Base-by-base conservation (phyloP, 2,113 vertebrate genomes). In the Theristicus caerulescens region DNA sequence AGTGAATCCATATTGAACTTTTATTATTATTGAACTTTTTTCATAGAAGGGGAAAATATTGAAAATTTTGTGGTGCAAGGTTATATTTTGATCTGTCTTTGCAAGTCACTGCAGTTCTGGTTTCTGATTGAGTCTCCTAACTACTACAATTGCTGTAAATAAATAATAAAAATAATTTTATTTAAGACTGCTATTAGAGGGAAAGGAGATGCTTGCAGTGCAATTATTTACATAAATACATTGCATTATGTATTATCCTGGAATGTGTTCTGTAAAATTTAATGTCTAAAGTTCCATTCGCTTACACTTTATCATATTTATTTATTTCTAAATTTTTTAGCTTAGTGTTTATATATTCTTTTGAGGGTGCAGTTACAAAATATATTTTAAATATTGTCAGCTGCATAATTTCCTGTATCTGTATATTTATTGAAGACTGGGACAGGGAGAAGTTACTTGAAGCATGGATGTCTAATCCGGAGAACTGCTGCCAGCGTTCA, bases 391-490 rank as follows among this genome's bases (percentile, higher is more conserved):
- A 20, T 13, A 20, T 36, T 40, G 61, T 82, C 82, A 84, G 72
- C 82, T 82, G 61, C 77, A 21, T 94, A 11, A 82, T 93, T 77
- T 71, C 25, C 44, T 80, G 7, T 87, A 2, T 91, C 69, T 95
- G 5, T 85, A 0, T 94, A 74, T 97, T 93, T 96, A 47, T 88
- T 90, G 66, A 96, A 99, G 99, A 99, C 94, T 99, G 99, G 99
- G 99, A 99, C 98, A 98, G 99, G 94, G 99, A 99, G 97, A 99
- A 99, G 97, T 98, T 99, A 84, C 98, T 99, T 62, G 99, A 99
- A 97, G 99, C 99, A 29, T 99, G 99, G 99, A 99, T 99, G 99
- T 98, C 98, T 70, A 99, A 99, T 81, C 98, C 99, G 0, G 99
- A 99, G 96, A 99, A 98, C 62, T 99, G 99, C 97, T 99, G 99